These are phyloP conservation scores for Polyergus mexicanus DNA, from an alignment of 1,140 invertebrate genomes.

Conservation along the genomic window DNA sequence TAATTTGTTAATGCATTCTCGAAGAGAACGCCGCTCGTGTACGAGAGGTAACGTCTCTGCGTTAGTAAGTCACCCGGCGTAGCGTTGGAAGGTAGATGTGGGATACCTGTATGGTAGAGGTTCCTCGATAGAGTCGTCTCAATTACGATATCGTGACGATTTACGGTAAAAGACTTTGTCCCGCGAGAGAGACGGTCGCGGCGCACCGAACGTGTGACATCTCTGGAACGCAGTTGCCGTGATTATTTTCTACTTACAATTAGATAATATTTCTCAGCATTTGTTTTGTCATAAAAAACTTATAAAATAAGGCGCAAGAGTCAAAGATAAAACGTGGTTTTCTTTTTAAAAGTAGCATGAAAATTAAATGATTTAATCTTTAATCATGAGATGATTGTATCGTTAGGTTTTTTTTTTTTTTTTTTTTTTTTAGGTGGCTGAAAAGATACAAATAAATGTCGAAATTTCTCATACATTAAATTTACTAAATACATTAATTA, in stretches of 20 bases:
- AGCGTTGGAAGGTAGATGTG: conserved; percentile 62
- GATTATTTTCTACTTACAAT: conserved; percentile 2
- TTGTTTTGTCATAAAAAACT: not conserved
- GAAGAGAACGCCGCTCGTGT: conserved; percentile 25
- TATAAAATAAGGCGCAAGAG: not conserved
- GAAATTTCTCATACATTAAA: no score
- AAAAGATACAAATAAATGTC: no score
- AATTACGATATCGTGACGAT: conserved; percentile 70
- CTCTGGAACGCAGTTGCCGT: not conserved
- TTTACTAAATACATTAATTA: no score
- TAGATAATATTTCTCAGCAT: not conserved
- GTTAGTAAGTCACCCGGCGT: conserved; percentile 66
- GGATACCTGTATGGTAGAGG: conserved; percentile 47
- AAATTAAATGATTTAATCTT: not conserved
- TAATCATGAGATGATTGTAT: no score
- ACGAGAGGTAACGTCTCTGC: conserved; percentile 47
- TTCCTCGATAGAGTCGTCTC: conserved; percentile 73
- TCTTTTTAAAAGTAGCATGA: not conserved
- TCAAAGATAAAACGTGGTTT: not conserved
- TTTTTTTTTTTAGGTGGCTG: no score
- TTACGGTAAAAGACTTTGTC: conserved; percentile 68
- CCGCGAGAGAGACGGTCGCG: conserved; percentile 13
- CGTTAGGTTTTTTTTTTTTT: no score
- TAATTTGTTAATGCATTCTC: conserved; percentile 76
- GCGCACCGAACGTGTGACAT: conserved; percentile 7